Evolutionary conservation across 1,140 invertebrate genomes (phyloP).

Genomic region (Amyelois transitella): DNA sequence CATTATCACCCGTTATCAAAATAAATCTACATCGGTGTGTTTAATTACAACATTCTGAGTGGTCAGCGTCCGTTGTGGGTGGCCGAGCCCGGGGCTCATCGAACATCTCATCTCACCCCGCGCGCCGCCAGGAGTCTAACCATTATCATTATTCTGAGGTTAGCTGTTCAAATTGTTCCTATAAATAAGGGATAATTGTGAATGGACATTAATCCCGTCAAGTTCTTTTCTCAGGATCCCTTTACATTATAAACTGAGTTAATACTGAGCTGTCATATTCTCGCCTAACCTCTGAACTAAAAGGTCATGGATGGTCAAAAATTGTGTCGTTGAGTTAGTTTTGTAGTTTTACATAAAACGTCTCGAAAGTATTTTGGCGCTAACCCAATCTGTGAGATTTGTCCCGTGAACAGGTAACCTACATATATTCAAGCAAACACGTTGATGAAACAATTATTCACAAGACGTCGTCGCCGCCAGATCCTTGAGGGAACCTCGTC

Average conservation of each 20-base stretch:
- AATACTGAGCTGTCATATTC: not conserved
- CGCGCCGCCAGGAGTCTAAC: constrained; percentile 26
- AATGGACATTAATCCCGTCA: constrained; percentile 9
- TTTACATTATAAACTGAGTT: not conserved
- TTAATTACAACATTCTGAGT: constrained; percentile 34
- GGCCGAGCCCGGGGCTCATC: constrained; percentile 21
- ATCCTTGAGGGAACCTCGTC: constrained; percentile 22
- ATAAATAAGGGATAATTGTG: constrained; percentile 21
- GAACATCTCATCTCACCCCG: constrained; percentile 5
- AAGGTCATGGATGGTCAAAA: too few relatives aligned
- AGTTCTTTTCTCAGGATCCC: not conserved
- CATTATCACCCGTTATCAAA: constrained; percentile 25
- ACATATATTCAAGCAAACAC: constrained; percentile 1
- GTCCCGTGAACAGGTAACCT: too few relatives aligned
- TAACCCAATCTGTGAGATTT: too few relatives aligned
- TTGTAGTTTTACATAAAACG: too few relatives aligned
- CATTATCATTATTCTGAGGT: constrained; percentile 28
- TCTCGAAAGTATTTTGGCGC: too few relatives aligned
- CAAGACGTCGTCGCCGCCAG: constrained; percentile 11
- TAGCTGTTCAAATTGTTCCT: constrained; percentile 22
- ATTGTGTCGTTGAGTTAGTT: too few relatives aligned
- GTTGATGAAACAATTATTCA: constrained; percentile 16
- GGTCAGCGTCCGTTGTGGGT: constrained; percentile 26
- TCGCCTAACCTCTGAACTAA: too few relatives aligned
- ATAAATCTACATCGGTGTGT: constrained; percentile 31